Percentiles rank a stretch among this genome's conserved stretches.
phyloP scores from a whole-genome alignment of 1,140 invertebrate genomes.

The Drosophila santomea region DNA sequence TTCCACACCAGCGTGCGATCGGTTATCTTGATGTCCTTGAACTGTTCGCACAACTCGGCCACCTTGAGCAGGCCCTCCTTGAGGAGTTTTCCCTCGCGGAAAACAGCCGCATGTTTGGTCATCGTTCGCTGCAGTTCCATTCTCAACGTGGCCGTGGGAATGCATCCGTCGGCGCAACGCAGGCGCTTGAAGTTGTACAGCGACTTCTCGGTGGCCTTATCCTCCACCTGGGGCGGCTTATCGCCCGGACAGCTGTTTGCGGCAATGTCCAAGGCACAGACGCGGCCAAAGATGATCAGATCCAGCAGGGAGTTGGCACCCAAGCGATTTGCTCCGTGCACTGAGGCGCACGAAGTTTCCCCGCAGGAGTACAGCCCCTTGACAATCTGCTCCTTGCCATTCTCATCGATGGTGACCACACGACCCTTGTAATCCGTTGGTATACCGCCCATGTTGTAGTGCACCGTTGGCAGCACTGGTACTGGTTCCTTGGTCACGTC shows the following conservation, averaged over 20 bases:
- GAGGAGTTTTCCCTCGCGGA: conserved; percentile 94
- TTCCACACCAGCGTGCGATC: conserved; percentile 95
- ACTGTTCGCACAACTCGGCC: conserved; percentile 87
- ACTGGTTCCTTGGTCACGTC: conserved; percentile 99
- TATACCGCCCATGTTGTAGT: conserved; percentile 99
- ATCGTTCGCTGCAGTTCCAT: conserved; percentile 98
- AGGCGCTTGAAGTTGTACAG: conserved; percentile 95
- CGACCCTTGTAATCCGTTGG: conserved; percentile 98
- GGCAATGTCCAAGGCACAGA: conserved; percentile 96
- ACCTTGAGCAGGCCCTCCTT: conserved; percentile 90
- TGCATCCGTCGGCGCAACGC: conserved; percentile 91
- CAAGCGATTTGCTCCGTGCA: conserved; percentile 98
- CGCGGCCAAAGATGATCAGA: conserved; percentile 98
- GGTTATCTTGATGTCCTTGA: conserved; percentile 88
- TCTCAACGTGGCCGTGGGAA: conserved; percentile 93
- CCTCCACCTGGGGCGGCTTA: conserved; percentile 87
- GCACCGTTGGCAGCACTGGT: conserved; percentile 98
- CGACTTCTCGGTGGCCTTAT: conserved; percentile 95
- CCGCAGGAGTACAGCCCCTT: conserved; percentile 90
- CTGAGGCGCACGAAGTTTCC: conserved; percentile 92
- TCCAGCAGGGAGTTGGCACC: conserved; percentile 99
- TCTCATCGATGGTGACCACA: conserved; percentile 86
- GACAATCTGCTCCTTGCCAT: conserved; percentile 89
- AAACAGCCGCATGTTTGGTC: conserved; percentile 98
- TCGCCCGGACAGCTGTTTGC: conserved; percentile 92